Evolutionary conservation across 1,140 invertebrate genomes (phyloP), one percentile per base, ranked within the genome.

Genomic region (Drosophila baimaii): DNA sequence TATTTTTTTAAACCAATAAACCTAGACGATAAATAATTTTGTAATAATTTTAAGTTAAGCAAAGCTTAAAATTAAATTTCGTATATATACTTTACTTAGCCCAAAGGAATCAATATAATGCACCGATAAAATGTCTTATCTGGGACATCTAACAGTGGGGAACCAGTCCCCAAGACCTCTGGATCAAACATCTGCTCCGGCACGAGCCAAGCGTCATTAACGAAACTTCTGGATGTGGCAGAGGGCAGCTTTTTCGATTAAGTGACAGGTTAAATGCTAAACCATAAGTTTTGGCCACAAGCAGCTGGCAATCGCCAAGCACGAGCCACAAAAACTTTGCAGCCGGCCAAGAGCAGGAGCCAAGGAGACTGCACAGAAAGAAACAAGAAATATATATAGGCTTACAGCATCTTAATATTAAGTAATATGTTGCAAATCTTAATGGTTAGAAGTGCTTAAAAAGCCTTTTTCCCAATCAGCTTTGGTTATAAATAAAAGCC

Each of bases 221-320:
- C 35, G n/a, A 31, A 52, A 77, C 56, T 73, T 80, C 58, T 81
- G 63, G 56, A 52, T 46, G 51, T n/a, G 43, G 51, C 47, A 66
- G 59, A 86, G 72, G 51, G 71, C 43, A 65, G 57, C 35, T 62
- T 78, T 74, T 78, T 74, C 78, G 73, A 75, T 79, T 77, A 88
- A 88, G 76, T 74, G 84, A 88, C 83, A 88, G 86, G 86, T 79
- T 88, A 89, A 89, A 79, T 77, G 83, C 77, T 66, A 80, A 88
- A 59, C 54, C 57, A 76, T 68, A 76, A 61, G 51, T 88, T 76
- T 88, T 64, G 56, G 52, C 52, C 79, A 70, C 41, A 78, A 81
- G 65, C 82, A 78, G 81, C 81, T 77, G 79, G 61, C 73, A 54
- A 58, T 58, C 39, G 37, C 46, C 62, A 27, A 74, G 66, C 83